Conservation (phyloP, 2,113 vertebrate genomes). For the Lampris megalopsis region DNA sequence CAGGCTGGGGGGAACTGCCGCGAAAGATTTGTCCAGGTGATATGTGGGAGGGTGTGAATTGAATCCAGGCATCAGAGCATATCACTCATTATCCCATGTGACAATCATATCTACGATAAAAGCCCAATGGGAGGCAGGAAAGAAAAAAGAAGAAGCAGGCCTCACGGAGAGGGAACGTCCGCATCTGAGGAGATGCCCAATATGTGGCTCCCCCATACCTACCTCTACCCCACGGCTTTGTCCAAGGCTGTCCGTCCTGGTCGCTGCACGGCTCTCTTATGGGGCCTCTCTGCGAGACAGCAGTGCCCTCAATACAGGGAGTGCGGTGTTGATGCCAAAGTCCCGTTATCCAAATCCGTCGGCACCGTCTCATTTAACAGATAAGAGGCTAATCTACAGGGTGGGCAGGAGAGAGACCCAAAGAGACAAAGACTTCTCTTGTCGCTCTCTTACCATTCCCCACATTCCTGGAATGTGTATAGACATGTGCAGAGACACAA, state of each 20-base stretch:
- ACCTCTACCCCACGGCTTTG: conserved; percentile 51
- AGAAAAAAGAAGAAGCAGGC: background rate
- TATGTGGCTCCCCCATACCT: conserved; percentile 58
- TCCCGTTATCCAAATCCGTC: conserved; percentile 77
- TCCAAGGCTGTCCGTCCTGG: conserved; percentile 72
- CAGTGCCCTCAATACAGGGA: conserved; percentile 56
- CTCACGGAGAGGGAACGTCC: conserved; percentile 47
- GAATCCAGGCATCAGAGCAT: conserved; percentile 32
- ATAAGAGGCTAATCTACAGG: conserved; percentile 79
- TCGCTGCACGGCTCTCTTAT: conserved; percentile 33
- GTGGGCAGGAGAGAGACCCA: conserved; percentile 71
- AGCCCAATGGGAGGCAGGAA: conserved; percentile 6
- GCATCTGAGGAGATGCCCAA: conserved; percentile 56
- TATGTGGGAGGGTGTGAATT: conserved; percentile 54
- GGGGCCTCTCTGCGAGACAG: conserved; percentile 63
- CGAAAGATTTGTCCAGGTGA: conserved; percentile 57
- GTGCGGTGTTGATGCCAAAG: conserved; percentile 63
- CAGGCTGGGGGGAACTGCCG: conserved; percentile 32
- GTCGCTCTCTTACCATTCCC: conserved; percentile 65
- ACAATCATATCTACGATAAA: conserved; percentile 40
- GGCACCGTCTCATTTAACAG: conserved; percentile 79
- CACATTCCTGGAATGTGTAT: conserved; percentile 75
- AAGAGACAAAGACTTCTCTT: conserved; percentile 75
- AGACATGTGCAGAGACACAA: conserved; percentile 73
- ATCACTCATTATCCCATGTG: conserved; percentile 46